These are phyloP conservation scores for Melipona quadrifasciata DNA, from an alignment of 1,140 invertebrate genomes.

Conservation along the genomic window DNA sequence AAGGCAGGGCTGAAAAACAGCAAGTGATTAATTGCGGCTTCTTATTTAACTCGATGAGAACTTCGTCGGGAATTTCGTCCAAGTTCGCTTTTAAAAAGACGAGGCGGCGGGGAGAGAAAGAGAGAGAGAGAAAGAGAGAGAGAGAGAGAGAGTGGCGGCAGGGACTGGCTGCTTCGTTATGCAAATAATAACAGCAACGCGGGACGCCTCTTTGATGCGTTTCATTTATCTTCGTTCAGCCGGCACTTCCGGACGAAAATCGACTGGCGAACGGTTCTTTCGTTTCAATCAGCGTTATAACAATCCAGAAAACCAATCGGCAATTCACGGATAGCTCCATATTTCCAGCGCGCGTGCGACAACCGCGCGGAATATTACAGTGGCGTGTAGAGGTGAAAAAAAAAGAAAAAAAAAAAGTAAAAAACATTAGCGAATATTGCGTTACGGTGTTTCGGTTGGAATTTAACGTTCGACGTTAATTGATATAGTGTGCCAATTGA, in stretches of 20 bases:
- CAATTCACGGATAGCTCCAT: background rate
- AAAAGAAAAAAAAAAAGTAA: background rate
- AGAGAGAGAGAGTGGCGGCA: background rate
- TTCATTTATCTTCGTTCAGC: constrained; percentile 40
- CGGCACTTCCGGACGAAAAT: constrained; percentile 29
- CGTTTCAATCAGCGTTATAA: constrained; percentile 2
- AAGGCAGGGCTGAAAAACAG: constrained; percentile 58
- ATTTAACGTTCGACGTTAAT: constrained; percentile 18
- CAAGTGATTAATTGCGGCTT: constrained; percentile 69
- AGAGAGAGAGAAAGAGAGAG: too few relatives aligned
- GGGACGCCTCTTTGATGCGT: constrained; percentile 48
- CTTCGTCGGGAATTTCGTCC: constrained; percentile 55
- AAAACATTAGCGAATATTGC: background rate
- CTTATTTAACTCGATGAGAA: constrained; percentile 61
- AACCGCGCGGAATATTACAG: background rate
- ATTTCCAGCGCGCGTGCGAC: background rate
- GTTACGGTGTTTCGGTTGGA: constrained; percentile 1
- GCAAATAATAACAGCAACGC: constrained; percentile 57
- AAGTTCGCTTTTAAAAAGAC: constrained; percentile 24
- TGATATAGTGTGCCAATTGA: constrained; percentile 3
- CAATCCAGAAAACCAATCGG: background rate
- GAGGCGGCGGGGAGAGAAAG: background rate
- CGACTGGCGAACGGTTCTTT: constrained; percentile 16
- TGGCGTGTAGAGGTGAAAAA: background rate
- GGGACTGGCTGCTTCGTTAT: constrained; percentile 39